Conservation (phyloP, 2,797 vertebrate species). For the Lithobates sylvaticus region DNA sequence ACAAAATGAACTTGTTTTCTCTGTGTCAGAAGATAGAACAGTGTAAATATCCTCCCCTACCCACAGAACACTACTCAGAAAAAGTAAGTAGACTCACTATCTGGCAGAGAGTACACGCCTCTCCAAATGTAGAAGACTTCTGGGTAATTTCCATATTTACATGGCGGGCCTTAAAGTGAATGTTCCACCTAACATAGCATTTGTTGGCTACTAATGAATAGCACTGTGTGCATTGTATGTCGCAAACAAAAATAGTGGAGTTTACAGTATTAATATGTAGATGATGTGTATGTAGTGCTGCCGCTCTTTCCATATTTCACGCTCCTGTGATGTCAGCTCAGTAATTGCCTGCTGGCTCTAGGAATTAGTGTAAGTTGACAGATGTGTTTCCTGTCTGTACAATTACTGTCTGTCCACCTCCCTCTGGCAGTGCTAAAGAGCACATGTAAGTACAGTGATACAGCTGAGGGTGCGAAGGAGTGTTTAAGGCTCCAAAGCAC, state of each 20-base stretch:
- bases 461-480: constrained; percentile 67
- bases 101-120: too few relatives aligned
- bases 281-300: neutral
- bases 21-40: constrained; percentile 90
- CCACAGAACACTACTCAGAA: constrained; percentile 85
- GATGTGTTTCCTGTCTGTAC: constrained; percentile 70
- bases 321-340: constrained; percentile 56
- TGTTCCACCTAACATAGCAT: too few relatives aligned
- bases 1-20: constrained; percentile 88
- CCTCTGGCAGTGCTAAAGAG: constrained; percentile 69
- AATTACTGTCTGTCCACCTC: constrained; percentile 69
- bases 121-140: too few relatives aligned
- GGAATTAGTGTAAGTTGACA: constrained; percentile 69
- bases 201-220: too few relatives aligned
- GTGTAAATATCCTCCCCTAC: constrained; percentile 87
- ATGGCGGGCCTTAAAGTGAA: too few relatives aligned
- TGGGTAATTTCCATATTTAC: too few relatives aligned
- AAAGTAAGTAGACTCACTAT: constrained; percentile 75
- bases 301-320: neutral
- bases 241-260: too few relatives aligned
- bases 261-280: too few relatives aligned
- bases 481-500: constrained; percentile 65
- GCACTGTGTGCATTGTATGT: too few relatives aligned
- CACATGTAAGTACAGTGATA: constrained; percentile 59
- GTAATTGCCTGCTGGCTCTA: constrained; percentile 70